A percentile compares a stretch with the other conserved stretches of the same genome.
phyloP scores from a whole-genome alignment of 2,888 invertebrate genomes.

The Eumerus sabulonum region DNA sequence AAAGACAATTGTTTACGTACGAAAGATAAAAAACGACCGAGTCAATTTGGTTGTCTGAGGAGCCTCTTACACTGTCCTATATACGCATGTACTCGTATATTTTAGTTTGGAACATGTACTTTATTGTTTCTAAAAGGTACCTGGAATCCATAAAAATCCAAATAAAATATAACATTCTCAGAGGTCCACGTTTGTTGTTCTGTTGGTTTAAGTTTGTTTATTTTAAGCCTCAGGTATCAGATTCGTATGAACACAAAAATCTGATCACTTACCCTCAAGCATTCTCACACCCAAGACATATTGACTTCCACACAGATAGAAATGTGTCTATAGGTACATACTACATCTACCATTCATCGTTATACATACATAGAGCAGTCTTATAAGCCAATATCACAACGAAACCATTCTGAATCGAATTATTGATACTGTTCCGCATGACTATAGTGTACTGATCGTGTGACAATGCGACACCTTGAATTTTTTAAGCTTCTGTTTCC shows the following conservation, averaged over 20 bases:
- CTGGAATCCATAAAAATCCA: no score
- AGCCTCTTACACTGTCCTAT: no score
- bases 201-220: slow-evolving; percentile 1
- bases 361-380: background rate
- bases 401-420: slow-evolving; percentile 27
- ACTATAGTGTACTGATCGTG: slow-evolving; percentile 41
- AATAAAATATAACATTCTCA: no score
- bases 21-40: no score
- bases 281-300: slow-evolving; percentile 34
- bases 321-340: no score
- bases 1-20: no score
- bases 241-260: slow-evolving; percentile 2
- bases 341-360: background rate
- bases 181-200: no score
- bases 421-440: slow-evolving; percentile 37
- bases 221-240: background rate
- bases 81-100: no score
- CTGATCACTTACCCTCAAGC: slow-evolving; percentile 16
- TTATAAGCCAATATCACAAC: background rate
- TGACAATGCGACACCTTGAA: slow-evolving; percentile 49
- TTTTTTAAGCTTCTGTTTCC: slow-evolving; percentile 56
- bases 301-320: background rate
- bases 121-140: no score
- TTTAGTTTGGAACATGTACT: no score
- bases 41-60: no score